Evolutionary conservation across 2,113 vertebrate genomes (phyloP), one percentile per base, ranked within the genome.

Genomic region (Mellivora capensis): DNA sequence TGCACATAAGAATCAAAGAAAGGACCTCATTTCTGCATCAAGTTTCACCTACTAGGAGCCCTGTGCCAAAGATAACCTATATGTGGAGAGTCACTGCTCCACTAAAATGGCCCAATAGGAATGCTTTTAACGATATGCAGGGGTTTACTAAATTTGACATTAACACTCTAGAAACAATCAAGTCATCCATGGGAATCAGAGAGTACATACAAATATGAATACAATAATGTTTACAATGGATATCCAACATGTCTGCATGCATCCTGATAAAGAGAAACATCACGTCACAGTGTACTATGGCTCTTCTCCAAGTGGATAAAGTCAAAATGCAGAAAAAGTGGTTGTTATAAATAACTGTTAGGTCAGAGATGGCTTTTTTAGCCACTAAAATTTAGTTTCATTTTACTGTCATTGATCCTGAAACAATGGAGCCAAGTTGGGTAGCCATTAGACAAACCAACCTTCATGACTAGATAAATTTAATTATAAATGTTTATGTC

Each of bases 321-420:
- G 49, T 69, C 9, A 91, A 96, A 90, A 90, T 29, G 8, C 25
- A 39, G 13, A 95, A n/a, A 87, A 94, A 85, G 42, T 81, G 14
- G 17, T 96, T 96, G 8, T 77, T 83, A 83, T 21, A 89, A 95
- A 85, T 23, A 91, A 84, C 11, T 59, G 14, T n/a, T 39, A 88
- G 87, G 49, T 93, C n/a, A 93, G 90, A 93, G 49, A 86, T 86
- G 21, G 52, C 44, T 96, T 82, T 82, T 82, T 42, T 64, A 85
- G 17, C 7, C 72, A 72, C 77, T 85, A 91, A 89, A 89, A 89
- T 69, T 69, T 6, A 27, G 21, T 96, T 49, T 88, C 87, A 47
- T 49, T 96, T 96, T 59, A 96, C 23, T 86, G 82, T 93, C 57
- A 86, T 21, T 87, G 76, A 91, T 97, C 64, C 52, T 96, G 39